phyloP scores from a whole-genome alignment of 2,113 vertebrate genomes.

The Thryonomys swinderianus region DNA sequence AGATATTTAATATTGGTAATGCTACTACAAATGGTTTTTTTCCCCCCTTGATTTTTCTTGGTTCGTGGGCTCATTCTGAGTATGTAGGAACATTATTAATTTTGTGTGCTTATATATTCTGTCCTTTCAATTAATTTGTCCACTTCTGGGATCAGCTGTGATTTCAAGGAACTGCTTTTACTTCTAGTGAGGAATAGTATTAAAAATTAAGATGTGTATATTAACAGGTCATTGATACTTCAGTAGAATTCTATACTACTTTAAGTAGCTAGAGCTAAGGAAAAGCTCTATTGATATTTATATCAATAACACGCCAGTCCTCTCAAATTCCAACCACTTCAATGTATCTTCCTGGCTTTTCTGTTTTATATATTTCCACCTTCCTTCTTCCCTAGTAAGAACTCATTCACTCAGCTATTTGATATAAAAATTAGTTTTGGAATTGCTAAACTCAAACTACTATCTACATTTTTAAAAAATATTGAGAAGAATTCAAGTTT shows the following conservation, averaged over 20 bases:
- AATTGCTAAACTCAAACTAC: neutral
- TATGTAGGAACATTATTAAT: neutral
- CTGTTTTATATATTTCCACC: neutral
- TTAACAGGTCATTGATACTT: neutral
- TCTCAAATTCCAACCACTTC: neutral
- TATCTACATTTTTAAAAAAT: neutral
- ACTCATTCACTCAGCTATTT: neutral
- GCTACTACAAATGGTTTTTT: neutral
- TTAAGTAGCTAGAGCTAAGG: neutral
- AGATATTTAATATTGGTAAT: neutral
- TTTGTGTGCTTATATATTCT: neutral
- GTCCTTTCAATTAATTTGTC: neutral
- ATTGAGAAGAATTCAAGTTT: neutral
- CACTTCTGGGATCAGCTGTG: neutral
- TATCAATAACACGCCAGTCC: neutral
- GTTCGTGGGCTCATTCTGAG: neutral
- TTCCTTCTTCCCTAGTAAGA: neutral
- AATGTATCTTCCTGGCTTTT: neutral
- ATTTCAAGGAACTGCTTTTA: neutral
- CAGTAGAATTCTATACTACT: neutral
- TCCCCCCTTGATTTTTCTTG: neutral
- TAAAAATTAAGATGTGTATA: neutral
- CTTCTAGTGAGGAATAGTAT: neutral
- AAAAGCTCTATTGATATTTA: neutral
- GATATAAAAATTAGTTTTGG: neutral